Evolutionary conservation across 2,113 vertebrate species (phyloP), one percentile per base, ranked within the genome.

Genomic region (Tetraodon nigroviridis): DNA sequence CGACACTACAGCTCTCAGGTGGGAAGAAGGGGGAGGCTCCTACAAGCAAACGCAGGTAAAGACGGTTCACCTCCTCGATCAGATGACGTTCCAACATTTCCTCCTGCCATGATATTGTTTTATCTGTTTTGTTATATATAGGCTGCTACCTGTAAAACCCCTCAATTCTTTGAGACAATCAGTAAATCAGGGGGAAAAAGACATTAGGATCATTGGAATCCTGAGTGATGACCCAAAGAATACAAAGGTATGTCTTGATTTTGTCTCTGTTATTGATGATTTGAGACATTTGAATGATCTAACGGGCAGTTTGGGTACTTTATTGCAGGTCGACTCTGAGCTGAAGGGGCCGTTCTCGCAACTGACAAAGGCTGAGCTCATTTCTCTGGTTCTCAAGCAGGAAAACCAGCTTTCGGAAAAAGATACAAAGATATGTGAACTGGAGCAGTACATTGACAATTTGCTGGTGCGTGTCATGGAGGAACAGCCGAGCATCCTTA

Each of bases 381-480:
- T 96, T 79, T 90, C 93, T 71, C 61, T 99, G 86, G 89, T 95
- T 57, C 56, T 93, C 47, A 94, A 90, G 5, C 97, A 98, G 86
- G 93, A 96, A 78, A 91, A 87, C 0, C 83, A 88, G 0, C 91
- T 99, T 0, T 70, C 67, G 3, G 91, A 90, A 77, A 93, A 87
- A n/a, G 92, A 94, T 18, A 54, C 79, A 0, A 94, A 94, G 69
- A 92, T 98, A 20, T 80, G 84, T 0, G 92, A 96, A 68, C 88
- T 99, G 52, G 96, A 99, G 67, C 87, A 88, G 47, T 99, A 99
- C 85, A 98, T 99, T 0, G 97, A 99, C 72, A 90, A 94, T 60
- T 78, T 99, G 71, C 91, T 99, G 0, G 92, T 99, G 65, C 91
- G 93, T 0, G 91, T 99, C 69, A 96, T 99, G 61, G 97, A 99